These are phyloP conservation scores for Podarcis lilfordi DNA, from an alignment of 2,797 vertebrate genomes.

Conservation along the genomic window DNA sequence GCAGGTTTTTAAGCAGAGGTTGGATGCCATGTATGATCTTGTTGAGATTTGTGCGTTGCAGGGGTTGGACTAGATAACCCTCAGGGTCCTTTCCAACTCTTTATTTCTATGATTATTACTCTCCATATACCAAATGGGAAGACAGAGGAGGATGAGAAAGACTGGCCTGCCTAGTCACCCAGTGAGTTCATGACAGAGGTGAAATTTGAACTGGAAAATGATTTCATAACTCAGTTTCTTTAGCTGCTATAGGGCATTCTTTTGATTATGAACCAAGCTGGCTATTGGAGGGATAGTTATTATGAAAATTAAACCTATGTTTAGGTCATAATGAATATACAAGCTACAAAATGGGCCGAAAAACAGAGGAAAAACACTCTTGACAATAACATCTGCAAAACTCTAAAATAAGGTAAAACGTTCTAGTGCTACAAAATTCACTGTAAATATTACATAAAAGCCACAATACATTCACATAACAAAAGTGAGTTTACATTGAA, in stretches of 20 bases:
- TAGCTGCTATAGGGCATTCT: not conserved
- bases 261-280: not conserved
- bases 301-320: not conserved
- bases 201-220: not conserved
- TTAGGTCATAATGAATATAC: constrained; percentile 19
- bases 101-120: too few relatives aligned
- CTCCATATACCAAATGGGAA: not conserved
- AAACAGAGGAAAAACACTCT: constrained; percentile 1
- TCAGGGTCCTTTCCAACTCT: too few relatives aligned
- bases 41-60: too few relatives aligned
- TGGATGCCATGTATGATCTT: too few relatives aligned
- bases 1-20: too few relatives aligned
- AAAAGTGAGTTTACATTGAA: not conserved
- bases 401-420: not conserved
- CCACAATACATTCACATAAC: not conserved
- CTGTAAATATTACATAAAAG: not conserved
- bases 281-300: not conserved
- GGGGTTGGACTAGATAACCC: too few relatives aligned
- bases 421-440: not conserved
- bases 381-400: not conserved
- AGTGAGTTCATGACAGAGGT: not conserved
- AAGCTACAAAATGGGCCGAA: not conserved
- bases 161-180: not conserved
- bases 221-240: not conserved
- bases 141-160: not conserved